Conservation (phyloP, 2,888 invertebrate species). For the Cynaeus angustus region DNA sequence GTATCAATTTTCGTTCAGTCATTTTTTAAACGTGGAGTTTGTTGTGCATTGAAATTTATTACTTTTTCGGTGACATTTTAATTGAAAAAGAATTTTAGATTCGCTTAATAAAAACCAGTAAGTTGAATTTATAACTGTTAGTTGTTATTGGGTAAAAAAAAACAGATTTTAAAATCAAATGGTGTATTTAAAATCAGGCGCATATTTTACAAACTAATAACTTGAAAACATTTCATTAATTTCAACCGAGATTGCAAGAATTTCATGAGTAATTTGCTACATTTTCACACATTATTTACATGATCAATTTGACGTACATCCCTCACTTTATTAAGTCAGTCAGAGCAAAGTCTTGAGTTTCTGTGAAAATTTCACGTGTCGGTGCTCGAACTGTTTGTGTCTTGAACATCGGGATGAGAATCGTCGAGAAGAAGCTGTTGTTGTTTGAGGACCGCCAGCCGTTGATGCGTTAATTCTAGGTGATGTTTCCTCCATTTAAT, state of each 20-base stretch:
- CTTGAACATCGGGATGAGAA: slow-evolving; percentile 71
- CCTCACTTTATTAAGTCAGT: slow-evolving; percentile 33
- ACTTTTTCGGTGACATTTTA: slow-evolving; percentile 33
- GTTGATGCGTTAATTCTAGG: slow-evolving; percentile 91
- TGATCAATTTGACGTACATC: slow-evolving; percentile 6
- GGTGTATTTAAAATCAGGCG: slow-evolving; percentile 48
- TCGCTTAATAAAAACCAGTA: slow-evolving; percentile 26
- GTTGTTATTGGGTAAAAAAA: background rate
- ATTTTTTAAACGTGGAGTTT: slow-evolving; percentile 29
- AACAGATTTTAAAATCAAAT: slow-evolving; percentile 24
- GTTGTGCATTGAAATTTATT: slow-evolving; percentile 27
- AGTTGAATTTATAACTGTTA: slow-evolving; percentile 5
- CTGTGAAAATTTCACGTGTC: slow-evolving; percentile 64
- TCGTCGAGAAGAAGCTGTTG: slow-evolving; percentile 72
- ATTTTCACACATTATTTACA: slow-evolving; percentile 41
- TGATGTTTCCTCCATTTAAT: slow-evolving; percentile 98
- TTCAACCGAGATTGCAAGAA: too few relatives aligned
- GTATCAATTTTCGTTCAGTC: slow-evolving; percentile 29
- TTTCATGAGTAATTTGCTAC: slow-evolving; percentile 32
- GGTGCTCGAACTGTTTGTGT: slow-evolving; percentile 70
- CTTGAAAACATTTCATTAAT: slow-evolving; percentile 34
- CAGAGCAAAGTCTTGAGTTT: background rate
- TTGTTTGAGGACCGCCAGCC: slow-evolving; percentile 79
- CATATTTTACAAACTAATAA: slow-evolving; percentile 49
- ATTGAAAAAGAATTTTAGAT: slow-evolving; percentile 21